Base-by-base conservation (phyloP, 2,888 invertebrate genomes). In the Rhopalosiphum nymphaeae region DNA sequence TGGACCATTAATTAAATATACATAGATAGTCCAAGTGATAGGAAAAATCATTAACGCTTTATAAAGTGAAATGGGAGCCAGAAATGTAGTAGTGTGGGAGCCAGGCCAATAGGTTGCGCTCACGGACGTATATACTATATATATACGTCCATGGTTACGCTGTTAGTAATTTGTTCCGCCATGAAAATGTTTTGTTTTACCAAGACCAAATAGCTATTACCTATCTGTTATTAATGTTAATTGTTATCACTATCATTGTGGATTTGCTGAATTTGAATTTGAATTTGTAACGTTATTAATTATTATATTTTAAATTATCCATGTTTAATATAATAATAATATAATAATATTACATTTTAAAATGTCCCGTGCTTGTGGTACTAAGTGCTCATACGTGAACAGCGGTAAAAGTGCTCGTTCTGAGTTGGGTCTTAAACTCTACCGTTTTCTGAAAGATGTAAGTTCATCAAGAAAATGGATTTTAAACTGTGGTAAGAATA, bases 1-100 rank as follows among this genome's bases (percentile, higher is more conserved):
- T n/a, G n/a, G n/a, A 53, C 4, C 57, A 89, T 88, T 88, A 44
- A 89, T 57, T 89, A 89, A 89, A 26, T 44, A 89, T 89, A 89
- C 44, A 89, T 89, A 89, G 53, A 88, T 88, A 88, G 88, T 26
- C 88, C 56, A 88, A 56, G 88, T 56, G 7, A 88, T 16, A 36
- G 53, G 11, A 88, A 29, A 88, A 88, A 16, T 49, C n/a, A 36
- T 88, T 88, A 88, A 88, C 56, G 56, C 88, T 56, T 56, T 9
- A 88, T 88, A 56, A 56, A 25, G 36, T 88, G 21, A 88, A 56
- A 88, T 88, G 21, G 88, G 56, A 88, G 36, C 53, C 88, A 88
- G 56, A 88, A 88, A 36, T 88, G 10, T 49, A 49, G 53, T 88
- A 56, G 88, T 88, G 88, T 42, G 88, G 88, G 88, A 88, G 21